phyloP scores from a whole-genome alignment of 2,113 vertebrate species.

The Prunella fulvescens region DNA sequence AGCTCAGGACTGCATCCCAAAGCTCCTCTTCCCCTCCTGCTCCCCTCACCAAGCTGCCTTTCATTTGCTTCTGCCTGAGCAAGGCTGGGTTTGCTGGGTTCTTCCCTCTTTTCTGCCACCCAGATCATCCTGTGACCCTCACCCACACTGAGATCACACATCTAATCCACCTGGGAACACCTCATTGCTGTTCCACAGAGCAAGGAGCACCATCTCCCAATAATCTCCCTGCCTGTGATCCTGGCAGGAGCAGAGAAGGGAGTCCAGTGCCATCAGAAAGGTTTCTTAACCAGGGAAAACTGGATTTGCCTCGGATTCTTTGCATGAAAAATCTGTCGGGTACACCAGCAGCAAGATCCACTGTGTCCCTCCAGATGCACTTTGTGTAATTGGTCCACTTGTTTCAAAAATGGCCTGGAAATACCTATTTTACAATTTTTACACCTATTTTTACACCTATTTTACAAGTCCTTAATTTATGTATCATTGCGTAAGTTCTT shows the following conservation, averaged over 20 bases:
- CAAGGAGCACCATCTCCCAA: neutral
- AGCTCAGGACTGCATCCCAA: neutral
- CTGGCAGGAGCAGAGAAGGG: neutral
- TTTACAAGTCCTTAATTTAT: neutral
- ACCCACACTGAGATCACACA: no score
- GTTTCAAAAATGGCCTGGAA: neutral
- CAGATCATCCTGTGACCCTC: fast-evolving
- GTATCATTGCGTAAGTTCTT: neutral
- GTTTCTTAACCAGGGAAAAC: neutral
- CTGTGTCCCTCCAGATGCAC: neutral
- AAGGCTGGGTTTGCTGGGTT: neutral
- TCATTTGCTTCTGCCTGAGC: neutral
- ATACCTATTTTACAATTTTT: neutral
- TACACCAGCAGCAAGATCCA: neutral
- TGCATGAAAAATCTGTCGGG: neutral
- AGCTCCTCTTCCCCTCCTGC: neutral
- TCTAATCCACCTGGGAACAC: neutral
- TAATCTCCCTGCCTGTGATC: fast-evolving
- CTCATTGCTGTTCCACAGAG: neutral
- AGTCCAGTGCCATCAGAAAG: neutral
- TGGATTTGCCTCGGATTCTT: neutral
- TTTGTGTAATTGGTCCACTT: neutral
- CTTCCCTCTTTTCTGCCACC: neutral
- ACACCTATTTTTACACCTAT: neutral
- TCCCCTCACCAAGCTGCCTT: neutral